Conservation (phyloP, 2,797 vertebrate genomes). For the Parauchenoglanis punctatus region DNA sequence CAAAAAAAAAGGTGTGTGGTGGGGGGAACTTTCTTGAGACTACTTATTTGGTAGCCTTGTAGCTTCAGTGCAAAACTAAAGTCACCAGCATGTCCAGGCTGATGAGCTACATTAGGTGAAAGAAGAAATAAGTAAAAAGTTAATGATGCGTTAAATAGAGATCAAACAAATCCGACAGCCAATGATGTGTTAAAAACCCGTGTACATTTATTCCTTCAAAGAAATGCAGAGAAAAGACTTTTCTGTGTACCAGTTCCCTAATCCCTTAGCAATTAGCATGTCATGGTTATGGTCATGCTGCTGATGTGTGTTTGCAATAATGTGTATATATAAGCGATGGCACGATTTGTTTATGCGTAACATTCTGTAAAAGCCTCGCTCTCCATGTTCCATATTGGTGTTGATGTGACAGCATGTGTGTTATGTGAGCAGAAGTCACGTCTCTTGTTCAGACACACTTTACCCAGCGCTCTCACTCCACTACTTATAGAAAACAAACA, state of each 20-base stretch:
- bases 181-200: not conserved
- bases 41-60: not conserved
- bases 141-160: not conserved
- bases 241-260: not conserved
- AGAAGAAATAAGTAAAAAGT: not conserved
- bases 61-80: not conserved
- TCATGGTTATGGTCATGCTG: not conserved
- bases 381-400: slow-evolving; percentile 18
- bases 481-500: slow-evolving; percentile 57
- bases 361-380: slow-evolving; percentile 46
- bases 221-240: not conserved
- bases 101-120: not conserved
- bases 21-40: not conserved
- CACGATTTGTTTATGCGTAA: slow-evolving; percentile 37
- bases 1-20: too few species aligned
- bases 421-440: not conserved
- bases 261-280: slow-evolving; percentile 1
- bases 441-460: slow-evolving; percentile 9
- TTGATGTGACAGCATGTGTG: slow-evolving; percentile 41
- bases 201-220: not conserved
- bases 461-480: not conserved
- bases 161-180: not conserved
- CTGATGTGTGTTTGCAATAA: slow-evolving; percentile 47
- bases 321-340: not conserved
- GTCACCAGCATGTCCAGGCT: not conserved